Evolutionary conservation across 2,888 invertebrate species (phyloP).

Genomic region (Dexiosoma caninum): DNA sequence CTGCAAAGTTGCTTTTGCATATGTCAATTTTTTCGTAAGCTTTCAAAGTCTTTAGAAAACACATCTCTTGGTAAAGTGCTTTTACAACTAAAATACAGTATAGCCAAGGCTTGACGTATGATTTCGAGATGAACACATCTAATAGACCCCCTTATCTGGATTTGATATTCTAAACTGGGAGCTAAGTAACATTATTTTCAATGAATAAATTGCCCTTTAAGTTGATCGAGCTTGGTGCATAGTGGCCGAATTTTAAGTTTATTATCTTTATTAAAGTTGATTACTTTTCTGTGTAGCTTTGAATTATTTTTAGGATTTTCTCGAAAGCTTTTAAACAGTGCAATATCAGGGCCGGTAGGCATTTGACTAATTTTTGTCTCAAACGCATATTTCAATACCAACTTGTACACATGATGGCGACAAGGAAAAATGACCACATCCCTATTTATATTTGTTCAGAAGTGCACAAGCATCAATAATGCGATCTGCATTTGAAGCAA

Average conservation of each 20-base stretch:
- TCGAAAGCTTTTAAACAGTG: no score
- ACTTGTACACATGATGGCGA: no score
- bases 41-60: background rate
- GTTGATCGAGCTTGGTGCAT: background rate
- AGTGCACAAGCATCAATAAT: no score
- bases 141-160: background rate
- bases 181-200: no score
- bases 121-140: background rate
- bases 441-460: slow-evolving; percentile 1
- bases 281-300: no score
- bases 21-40: no score
- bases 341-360: no score
- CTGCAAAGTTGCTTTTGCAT: background rate
- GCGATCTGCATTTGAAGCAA: no score
- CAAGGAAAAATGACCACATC: slow-evolving; percentile 20
- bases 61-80: slow-evolving; percentile 11
- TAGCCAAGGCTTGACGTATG: background rate
- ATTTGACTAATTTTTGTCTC: background rate
- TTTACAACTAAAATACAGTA: no score
- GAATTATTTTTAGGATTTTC: no score
- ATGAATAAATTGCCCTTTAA: background rate
- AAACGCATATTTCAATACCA: background rate
- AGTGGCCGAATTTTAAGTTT: background rate
- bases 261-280: background rate
- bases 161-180: slow-evolving; percentile 5